These are phyloP conservation scores for Harmothoe impar DNA, from an alignment of 2,888 invertebrate species.

Conservation along the genomic window DNA sequence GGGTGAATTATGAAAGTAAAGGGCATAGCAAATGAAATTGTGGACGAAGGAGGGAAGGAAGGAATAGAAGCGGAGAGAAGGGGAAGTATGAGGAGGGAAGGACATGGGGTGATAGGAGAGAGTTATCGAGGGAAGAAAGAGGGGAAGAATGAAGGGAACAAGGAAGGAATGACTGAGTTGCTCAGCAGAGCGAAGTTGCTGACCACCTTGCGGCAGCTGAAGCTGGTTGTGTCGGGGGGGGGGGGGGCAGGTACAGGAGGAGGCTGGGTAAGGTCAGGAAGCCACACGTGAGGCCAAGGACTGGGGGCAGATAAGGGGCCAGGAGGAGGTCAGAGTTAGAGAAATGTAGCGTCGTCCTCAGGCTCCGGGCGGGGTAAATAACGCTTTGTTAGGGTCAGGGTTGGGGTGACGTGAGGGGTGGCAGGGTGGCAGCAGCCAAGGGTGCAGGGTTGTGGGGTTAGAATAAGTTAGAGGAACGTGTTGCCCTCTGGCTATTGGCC, in stretches of 20 bases:
- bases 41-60: too few relatives aligned
- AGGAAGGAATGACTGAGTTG: not conserved
- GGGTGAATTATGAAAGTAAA: too few relatives aligned
- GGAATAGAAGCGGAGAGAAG: not conserved
- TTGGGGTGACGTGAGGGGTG: not conserved
- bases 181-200: too few relatives aligned
- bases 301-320: not conserved
- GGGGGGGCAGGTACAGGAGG: too few relatives aligned
- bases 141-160: not conserved
- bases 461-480: not conserved
- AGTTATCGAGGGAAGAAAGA: not conserved
- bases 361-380: not conserved
- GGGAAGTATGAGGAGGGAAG: not conserved
- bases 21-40: too few relatives aligned
- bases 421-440: not conserved
- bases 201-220: too few relatives aligned
- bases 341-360: not conserved
- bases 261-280: not conserved
- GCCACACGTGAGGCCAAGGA: not conserved
- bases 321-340: not conserved
- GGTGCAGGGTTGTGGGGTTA: not conserved
- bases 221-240: too few relatives aligned
- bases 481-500: constrained; percentile 6
- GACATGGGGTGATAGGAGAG: not conserved
- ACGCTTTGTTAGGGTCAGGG: not conserved